Evolutionary conservation across 2,113 vertebrate genomes (phyloP).

Genomic region (Marmota monax): DNA sequence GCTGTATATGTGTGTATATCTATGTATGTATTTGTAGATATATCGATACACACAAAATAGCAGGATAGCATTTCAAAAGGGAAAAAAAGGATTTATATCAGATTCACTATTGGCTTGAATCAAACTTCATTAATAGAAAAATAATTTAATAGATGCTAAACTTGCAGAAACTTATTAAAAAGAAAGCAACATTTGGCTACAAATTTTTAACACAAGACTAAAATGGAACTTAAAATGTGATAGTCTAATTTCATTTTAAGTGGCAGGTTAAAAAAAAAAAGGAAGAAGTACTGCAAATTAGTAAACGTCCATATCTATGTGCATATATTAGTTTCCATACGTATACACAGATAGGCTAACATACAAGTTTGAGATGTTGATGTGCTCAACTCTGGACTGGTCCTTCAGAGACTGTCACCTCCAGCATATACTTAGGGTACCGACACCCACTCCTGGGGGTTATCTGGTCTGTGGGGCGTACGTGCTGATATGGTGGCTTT

Average conservation of each 20-base stretch:
- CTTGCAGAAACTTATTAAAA: background rate
- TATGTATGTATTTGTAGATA: background rate
- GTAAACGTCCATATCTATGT: background rate
- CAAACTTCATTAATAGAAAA: constrained; percentile 21
- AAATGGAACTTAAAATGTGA: background rate
- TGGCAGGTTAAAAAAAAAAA: background rate
- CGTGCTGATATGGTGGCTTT: background rate
- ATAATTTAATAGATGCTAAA: background rate
- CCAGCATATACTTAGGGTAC: background rate
- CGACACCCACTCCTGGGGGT: background rate
- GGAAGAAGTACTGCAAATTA: background rate
- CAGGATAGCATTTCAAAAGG: background rate
- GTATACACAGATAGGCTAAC: background rate
- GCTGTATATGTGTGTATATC: background rate
- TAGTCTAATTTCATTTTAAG: background rate
- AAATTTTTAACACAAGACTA: background rate
- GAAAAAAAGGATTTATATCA: constrained; percentile 10
- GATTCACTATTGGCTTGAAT: background rate
- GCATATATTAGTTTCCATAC: too few species aligned
- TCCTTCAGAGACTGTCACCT: background rate
- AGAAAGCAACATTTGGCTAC: background rate
- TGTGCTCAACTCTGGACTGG: background rate
- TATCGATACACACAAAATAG: background rate
- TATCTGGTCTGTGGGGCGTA: background rate
- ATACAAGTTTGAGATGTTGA: background rate